Evolutionary conservation across 2,888 invertebrate genomes (phyloP), one percentile per base, ranked within the genome.

Genomic region (Melangyna quadrimaculata): DNA sequence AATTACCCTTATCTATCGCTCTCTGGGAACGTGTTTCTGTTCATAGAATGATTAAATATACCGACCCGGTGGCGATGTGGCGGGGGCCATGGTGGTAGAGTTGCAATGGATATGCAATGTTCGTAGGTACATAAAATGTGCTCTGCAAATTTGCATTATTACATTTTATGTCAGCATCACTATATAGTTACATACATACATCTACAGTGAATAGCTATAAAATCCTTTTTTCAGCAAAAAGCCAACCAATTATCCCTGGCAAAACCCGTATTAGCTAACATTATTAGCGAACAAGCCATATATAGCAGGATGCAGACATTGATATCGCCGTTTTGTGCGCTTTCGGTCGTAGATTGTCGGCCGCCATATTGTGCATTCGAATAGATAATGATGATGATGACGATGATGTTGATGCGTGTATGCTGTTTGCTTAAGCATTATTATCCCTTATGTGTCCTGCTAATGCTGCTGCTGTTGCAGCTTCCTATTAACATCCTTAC

Each of bases 161-260:
- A 79, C 83, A 83, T 78, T 83, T 79, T 78, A 71, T 83, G 78
- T 73, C 65, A 63, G n/a, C 55, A 61, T 72, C 43, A n/a, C 27
- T 35, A 35, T 27, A 29, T 59, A 14, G 51, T 45, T n/a, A n/a
- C n/a, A n/a, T n/a, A n/a, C 53, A 27, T n/a, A 2, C 32, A 59
- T 55, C 24, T 7, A 32, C 22, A 45, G 24, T 22, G n/a, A 35
- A 67, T n/a, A 51, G 67, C 67, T 51, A 67, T 67, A 35, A 67
- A 67, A 37, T 48, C 51, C 48, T 67, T 35, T 35, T 67, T 67
- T 51, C 32, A 67, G 35, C 59, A 72, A 75, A 79, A 84, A 84
- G 79, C 67, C 75, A 79, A 80, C 80, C 80, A 84, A 84, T 80
- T 84, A 84, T 72, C 71, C 67, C 67, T 72, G 37, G 32, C 59